Percentiles rank a stretch among this genome's conserved stretches.
Evolutionary conservation across 2,113 vertebrate genomes (phyloP).

Genomic region (cattle (Bos taurus)): ARS-UCD2.0 NC_037331.1:27329001-27329500

Average conservation of each 20-base stretch:
- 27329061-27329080: background rate
- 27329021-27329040: background rate
- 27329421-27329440: background rate
- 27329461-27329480: background rate
- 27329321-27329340: background rate
- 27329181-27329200: background rate
- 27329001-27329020: background rate
- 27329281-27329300: background rate
- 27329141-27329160: background rate
- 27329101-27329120: background rate
- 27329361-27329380: background rate
- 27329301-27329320: background rate
- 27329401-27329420: background rate
- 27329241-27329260: background rate
- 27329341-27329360: background rate
- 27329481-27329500: background rate
- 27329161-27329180: background rate
- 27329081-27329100: background rate
- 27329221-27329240: background rate
- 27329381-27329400: background rate
- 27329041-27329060: background rate
- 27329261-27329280: background rate
- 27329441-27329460: constrained; percentile 3
- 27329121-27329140: background rate
- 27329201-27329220: background rate